Evolutionary conservation across 2,888 invertebrate species (phyloP).

Genomic region (Dorcus parallelipipedus): DNA sequence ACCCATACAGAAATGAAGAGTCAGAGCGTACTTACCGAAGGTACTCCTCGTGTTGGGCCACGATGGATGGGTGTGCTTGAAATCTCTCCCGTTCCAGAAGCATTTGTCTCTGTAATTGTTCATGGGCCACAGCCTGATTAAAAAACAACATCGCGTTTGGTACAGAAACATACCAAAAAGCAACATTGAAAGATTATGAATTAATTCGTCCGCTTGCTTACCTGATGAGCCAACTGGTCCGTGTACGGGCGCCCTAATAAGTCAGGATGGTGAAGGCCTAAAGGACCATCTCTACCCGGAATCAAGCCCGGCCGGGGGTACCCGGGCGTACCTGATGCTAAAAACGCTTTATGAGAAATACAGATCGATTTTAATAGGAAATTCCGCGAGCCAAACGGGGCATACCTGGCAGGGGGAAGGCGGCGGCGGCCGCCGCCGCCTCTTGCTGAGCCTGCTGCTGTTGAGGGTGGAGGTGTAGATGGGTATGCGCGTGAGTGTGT

Average conservation of each 20-base stretch:
- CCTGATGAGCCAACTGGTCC: slow-evolving; percentile 75
- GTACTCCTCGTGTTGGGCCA: slow-evolving; percentile 66
- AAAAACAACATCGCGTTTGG: slow-evolving; percentile 19
- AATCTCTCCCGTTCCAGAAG: slow-evolving; percentile 78
- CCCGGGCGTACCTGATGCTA: slow-evolving; percentile 54
- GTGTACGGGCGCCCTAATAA: slow-evolving; percentile 77
- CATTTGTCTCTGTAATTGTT: slow-evolving; percentile 81
- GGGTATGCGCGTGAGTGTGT: slow-evolving; percentile 88
- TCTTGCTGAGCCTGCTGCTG: slow-evolving; percentile 78
- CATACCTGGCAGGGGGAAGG: slow-evolving; percentile 58
- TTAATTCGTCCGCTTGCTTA: slow-evolving; percentile 33
- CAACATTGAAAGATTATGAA: background rate
- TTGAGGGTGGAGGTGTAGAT: slow-evolving; percentile 78
- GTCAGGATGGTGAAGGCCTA: slow-evolving; percentile 73
- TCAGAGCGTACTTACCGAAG: slow-evolving; percentile 51
- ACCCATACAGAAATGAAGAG: too few species aligned
- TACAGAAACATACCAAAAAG: slow-evolving; percentile 13
- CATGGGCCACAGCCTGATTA: slow-evolving; percentile 73
- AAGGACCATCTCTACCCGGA: slow-evolving; percentile 57
- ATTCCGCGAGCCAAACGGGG: background rate
- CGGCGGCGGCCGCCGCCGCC: slow-evolving; percentile 51
- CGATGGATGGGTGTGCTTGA: slow-evolving; percentile 60
- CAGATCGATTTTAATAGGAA: slow-evolving; percentile 1
- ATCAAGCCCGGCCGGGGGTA: slow-evolving; percentile 62
- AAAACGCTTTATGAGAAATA: slow-evolving; percentile 12